Conservation (phyloP, 2,113 vertebrate genomes). For the Perccottus glenii region DNA sequence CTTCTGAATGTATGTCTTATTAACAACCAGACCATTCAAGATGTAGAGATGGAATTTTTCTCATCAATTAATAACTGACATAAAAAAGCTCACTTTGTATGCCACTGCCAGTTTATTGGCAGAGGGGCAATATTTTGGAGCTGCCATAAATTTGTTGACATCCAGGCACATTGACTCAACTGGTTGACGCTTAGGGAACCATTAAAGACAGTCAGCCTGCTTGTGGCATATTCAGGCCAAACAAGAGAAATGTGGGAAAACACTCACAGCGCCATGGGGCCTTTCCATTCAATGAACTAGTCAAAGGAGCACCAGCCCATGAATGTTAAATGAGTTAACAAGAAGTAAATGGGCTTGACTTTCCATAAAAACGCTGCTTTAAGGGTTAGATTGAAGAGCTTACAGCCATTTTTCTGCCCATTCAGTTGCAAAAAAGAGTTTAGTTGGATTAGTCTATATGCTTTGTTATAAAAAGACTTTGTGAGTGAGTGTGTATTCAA, state of each 20-base stretch:
- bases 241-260: conserved; percentile 59
- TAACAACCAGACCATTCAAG: neutral
- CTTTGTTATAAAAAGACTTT: conserved; percentile 25
- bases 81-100: conserved; percentile 21
- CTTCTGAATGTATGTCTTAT: conserved; percentile 16
- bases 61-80: neutral
- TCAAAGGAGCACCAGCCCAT: conserved; percentile 50
- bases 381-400: conserved; percentile 49
- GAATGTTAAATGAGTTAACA: conserved; percentile 61
- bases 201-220: conserved; percentile 57
- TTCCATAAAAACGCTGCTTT: conserved; percentile 37
- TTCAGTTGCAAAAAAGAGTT: conserved; percentile 40
- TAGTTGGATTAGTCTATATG: conserved; percentile 6
- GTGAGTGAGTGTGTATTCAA: conserved; percentile 28
- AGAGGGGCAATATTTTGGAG: conserved; percentile 36
- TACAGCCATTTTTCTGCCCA: conserved; percentile 40
- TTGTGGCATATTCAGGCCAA: conserved; percentile 67
- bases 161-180: conserved; percentile 38
- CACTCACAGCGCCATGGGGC: conserved; percentile 45
- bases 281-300: conserved; percentile 44
- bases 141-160: conserved; percentile 55
- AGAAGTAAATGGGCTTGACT: conserved; percentile 45
- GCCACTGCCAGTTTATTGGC: conserved; percentile 15
- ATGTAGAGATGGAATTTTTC: neutral
- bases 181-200: conserved; percentile 5